Evolutionary conservation across 2,113 vertebrate species (phyloP).

Genomic region (Channa maculata): DNA sequence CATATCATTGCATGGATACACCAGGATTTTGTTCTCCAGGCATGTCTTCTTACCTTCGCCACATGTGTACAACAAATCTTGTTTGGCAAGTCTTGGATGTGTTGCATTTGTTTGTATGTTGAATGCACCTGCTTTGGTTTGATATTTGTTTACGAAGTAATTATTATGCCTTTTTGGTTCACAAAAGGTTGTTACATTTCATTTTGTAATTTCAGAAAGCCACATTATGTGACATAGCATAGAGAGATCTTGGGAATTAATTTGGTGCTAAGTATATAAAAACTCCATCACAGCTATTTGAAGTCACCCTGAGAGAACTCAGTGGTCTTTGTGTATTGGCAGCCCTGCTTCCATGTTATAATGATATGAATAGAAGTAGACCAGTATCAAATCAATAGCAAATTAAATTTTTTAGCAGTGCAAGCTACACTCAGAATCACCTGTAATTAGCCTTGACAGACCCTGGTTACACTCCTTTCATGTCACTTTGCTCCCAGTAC

Average conservation of each 20-base stretch:
- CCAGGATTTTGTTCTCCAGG: too few relatives aligned
- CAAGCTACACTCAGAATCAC: slow-evolving; percentile 82
- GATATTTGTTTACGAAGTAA: neutral
- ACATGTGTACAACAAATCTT: neutral
- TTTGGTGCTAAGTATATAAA: slow-evolving; percentile 62
- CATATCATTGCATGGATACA: too few relatives aligned
- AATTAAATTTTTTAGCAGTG: slow-evolving; percentile 87
- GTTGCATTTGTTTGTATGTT: too few relatives aligned
- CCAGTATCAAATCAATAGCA: slow-evolving; percentile 86
- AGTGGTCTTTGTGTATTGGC: slow-evolving; percentile 76
- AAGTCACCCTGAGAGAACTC: slow-evolving; percentile 74
- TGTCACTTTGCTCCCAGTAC: slow-evolving; percentile 69
- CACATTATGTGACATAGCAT: neutral
- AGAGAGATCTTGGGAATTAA: slow-evolving; percentile 15
- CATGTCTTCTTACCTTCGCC: too few relatives aligned
- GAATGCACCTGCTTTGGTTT: neutral
- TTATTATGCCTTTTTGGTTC: neutral
- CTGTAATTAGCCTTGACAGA: slow-evolving; percentile 85
- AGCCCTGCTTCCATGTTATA: slow-evolving; percentile 78
- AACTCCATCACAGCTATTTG: slow-evolving; percentile 47
- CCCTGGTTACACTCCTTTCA: slow-evolving; percentile 71
- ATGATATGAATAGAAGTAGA: slow-evolving; percentile 81
- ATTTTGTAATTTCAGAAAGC: neutral
- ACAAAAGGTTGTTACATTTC: neutral
- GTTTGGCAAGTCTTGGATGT: neutral